A percentile compares a stretch with the other conserved stretches of the same genome.
Conservation (phyloP, 1,140 invertebrate species). For the Sitobion miscanthi region DNA sequence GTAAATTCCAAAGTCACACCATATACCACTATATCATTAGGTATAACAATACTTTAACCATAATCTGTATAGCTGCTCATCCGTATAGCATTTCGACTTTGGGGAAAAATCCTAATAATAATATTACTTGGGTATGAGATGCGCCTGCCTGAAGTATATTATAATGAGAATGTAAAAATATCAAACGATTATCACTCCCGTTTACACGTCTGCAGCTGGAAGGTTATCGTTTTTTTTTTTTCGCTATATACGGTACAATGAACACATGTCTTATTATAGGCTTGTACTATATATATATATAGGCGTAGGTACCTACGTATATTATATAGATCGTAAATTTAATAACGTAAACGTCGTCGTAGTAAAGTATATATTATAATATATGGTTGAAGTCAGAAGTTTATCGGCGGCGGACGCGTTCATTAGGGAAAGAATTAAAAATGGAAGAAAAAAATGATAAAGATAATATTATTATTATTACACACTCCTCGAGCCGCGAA, state of each 20-base stretch:
- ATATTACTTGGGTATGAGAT: too few relatives aligned
- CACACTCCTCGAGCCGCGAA: neutral
- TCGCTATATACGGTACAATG: neutral
- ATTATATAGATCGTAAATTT: neutral
- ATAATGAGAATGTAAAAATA: constrained; percentile 6
- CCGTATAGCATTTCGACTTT: too few relatives aligned
- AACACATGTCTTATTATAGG: neutral
- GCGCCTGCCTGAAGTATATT: too few relatives aligned
- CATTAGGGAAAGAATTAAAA: neutral
- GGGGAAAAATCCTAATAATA: too few relatives aligned
- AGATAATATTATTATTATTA: neutral
- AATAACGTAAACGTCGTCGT: neutral
- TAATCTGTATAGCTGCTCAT: too few relatives aligned
- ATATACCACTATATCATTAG: too few relatives aligned
- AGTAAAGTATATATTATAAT: too few relatives aligned
- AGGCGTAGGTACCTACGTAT: neutral
- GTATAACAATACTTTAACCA: too few relatives aligned
- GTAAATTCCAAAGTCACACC: too few relatives aligned
- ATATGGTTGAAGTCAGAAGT: neutral
- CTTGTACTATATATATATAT: neutral
- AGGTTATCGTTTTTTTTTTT: neutral
- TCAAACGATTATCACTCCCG: neutral
- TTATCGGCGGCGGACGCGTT: neutral
- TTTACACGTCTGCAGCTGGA: neutral
- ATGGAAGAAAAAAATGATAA: neutral